phyloP scores from a whole-genome alignment of 2,797 vertebrate genomes.

The Artibeus lituratus region DNA sequence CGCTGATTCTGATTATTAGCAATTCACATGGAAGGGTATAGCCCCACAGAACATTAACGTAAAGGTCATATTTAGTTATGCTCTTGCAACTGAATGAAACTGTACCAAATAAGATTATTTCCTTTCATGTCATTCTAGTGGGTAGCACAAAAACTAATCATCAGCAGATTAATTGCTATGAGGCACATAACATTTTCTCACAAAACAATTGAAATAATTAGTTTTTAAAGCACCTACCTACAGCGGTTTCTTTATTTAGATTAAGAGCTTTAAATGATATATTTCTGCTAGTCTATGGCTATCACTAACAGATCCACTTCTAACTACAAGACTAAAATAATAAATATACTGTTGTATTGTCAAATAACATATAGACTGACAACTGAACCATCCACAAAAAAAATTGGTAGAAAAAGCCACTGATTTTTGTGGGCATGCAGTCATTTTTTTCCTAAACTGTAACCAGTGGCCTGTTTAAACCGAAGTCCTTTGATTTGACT shows the following conservation, averaged over 20 bases:
- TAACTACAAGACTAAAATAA: conserved; percentile 3
- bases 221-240: background rate
- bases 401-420: background rate
- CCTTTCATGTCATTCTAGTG: background rate
- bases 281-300: background rate
- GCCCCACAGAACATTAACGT: background rate
- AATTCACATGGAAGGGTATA: background rate
- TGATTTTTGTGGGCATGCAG: background rate
- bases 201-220: background rate
- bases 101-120: background rate
- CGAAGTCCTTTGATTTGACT: background rate
- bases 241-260: background rate
- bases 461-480: background rate
- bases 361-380: background rate
- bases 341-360: background rate
- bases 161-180: background rate
- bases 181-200: background rate
- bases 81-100: background rate
- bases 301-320: background rate
- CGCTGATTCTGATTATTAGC: background rate
- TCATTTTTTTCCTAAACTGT: background rate
- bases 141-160: background rate
- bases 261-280: background rate
- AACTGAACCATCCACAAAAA: background rate
- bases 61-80: background rate